Base-by-base conservation (phyloP, 2,113 vertebrate genomes). In the Austrofundulus limnaeus region DNA sequence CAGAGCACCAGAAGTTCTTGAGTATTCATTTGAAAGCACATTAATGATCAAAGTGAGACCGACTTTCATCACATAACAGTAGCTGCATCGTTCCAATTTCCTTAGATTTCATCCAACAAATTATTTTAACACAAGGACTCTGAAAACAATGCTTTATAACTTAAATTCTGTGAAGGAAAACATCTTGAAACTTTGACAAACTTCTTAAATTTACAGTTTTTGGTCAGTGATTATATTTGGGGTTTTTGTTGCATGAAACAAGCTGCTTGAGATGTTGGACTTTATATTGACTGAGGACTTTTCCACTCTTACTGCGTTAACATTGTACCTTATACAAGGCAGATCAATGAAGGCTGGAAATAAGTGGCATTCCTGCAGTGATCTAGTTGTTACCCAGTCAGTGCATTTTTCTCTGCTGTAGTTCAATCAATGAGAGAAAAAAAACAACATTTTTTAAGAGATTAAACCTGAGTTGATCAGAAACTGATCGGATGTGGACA, bases 71-170 rank as follows among this genome's bases (percentile, higher is more conserved):
- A 34, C 10, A 10, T 34, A 34, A 34, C 31, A 34, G 6, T 34
- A 10, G 31, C 10, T 34, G 5, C 31, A 8, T 34, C 31, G 10
- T 34, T 34, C 31, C 31, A 34, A 9, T 10, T 9, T 34, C 10
- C 31, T 34, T 34, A 10, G 10, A 34, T 34, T 5, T 34, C 31
- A 34, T 8, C 9, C 11, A 53, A 34, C 19, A n/a, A 11, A 2
- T 31, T 51, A 17, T 31, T 51, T 31, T 53, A 52, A 21, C 17
- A 53, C 31, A 17, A 67, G 58, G 13, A 31, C 16, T 17, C 23
- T 14, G 16, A 41, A 48, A 51, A 58, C 25, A 53, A 62, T 38
- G 15, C 16, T 56, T 66, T 60, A 14, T 69, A 50, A 53, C 53
- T 41, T 48, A 58, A 66, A 53, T 61, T 20, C 48, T 58, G 67